Conservation (phyloP, 2,888 invertebrate genomes). For the Amblyjoppa fuscipennis region DNA sequence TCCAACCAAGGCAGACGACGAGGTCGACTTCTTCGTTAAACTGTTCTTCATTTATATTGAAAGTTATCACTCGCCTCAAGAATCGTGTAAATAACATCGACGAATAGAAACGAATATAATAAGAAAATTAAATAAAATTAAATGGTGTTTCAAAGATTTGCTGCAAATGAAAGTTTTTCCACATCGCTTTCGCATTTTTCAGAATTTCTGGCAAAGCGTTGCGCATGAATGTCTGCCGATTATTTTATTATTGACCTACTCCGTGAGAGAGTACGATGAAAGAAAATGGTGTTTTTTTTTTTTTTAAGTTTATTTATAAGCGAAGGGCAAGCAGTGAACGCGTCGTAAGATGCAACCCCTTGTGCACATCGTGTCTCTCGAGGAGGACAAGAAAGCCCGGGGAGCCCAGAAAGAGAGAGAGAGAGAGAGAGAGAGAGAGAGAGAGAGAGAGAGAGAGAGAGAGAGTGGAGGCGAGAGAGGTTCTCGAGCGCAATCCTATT, state of each 20-base stretch:
- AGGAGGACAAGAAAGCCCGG: slow-evolving; percentile 23
- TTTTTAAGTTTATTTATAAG: neutral
- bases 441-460: slow-evolving; percentile 28
- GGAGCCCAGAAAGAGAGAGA: slow-evolving; percentile 42
- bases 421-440: neutral
- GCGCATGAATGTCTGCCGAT: too few relatives aligned
- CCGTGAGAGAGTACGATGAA: too few relatives aligned
- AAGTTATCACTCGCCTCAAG: neutral
- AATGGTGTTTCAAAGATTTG: neutral
- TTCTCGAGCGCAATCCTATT: slow-evolving; percentile 79
- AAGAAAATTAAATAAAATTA: neutral
- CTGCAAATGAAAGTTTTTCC: neutral
- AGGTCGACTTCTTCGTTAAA: neutral
- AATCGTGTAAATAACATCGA: neutral
- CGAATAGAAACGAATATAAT: neutral
- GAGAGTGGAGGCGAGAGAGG: slow-evolving; percentile 20
- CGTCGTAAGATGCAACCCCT: slow-evolving; percentile 20
- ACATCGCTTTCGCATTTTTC: neutral
- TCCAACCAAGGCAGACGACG: neutral
- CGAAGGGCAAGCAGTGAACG: neutral
- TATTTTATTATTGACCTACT: too few relatives aligned
- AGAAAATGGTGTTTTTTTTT: neutral
- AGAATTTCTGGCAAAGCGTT: neutral
- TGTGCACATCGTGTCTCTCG: slow-evolving; percentile 33
- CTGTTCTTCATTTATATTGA: neutral